These are phyloP conservation scores for Datnioides undecimradiatus DNA, from an alignment of 2,113 vertebrate genomes.

Conservation along the genomic window DNA sequence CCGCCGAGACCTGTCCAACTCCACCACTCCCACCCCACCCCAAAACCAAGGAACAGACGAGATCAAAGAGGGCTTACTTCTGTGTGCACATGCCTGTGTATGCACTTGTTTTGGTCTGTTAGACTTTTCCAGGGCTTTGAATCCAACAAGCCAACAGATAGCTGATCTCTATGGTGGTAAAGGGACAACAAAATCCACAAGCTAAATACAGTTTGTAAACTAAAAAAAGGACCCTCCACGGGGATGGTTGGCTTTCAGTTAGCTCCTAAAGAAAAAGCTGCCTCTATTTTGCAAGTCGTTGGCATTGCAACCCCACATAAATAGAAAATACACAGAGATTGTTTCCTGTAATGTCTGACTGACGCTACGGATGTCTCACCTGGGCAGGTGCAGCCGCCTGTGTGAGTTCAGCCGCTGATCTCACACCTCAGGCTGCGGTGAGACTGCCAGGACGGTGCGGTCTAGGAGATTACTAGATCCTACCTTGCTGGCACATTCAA, in stretches of 20 bases:
- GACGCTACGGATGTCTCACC: slow-evolving; percentile 3
- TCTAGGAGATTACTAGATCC: slow-evolving; percentile 40
- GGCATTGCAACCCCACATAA: neutral
- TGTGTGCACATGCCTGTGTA: slow-evolving; percentile 44
- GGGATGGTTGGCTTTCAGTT: neutral
- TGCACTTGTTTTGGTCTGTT: slow-evolving; percentile 33
- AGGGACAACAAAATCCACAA: neutral
- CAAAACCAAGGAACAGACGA: slow-evolving; percentile 29
- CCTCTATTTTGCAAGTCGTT: neutral
- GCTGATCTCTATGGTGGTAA: neutral
- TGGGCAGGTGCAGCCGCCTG: slow-evolving; percentile 48
- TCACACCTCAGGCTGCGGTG: slow-evolving; percentile 24
- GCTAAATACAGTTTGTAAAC: neutral
- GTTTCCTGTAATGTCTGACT: slow-evolving; percentile 1
- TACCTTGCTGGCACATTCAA: slow-evolving; percentile 15
- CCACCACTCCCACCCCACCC: slow-evolving; percentile 36
- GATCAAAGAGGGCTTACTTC: slow-evolving; percentile 63
- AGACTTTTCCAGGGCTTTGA: neutral
- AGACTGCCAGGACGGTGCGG: slow-evolving; percentile 36
- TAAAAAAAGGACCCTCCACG: neutral
- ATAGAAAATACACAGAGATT: neutral
- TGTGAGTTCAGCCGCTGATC: slow-evolving; percentile 21
- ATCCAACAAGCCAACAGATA: slow-evolving; percentile 18
- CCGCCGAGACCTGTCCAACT: slow-evolving; percentile 61
- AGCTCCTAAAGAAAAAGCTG: neutral